Evolutionary conservation across 2,113 vertebrate genomes (phyloP).

Genomic region (Oryzias celebensis): DNA sequence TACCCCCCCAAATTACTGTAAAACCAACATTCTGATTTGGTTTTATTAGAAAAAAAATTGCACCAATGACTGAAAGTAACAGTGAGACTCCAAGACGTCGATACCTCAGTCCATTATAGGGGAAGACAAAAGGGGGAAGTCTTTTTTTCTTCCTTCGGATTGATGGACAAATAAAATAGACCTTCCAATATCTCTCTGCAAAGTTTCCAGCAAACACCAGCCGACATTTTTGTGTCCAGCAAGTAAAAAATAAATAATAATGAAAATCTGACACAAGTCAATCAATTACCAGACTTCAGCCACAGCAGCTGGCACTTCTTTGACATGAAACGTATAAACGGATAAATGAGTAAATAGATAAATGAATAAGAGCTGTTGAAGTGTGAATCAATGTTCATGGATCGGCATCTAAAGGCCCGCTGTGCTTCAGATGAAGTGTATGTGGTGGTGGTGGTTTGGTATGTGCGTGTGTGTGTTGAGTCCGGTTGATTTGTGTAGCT

Average conservation of each 20-base stretch:
- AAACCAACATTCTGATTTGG: neutral
- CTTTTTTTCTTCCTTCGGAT: neutral
- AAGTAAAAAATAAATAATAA: conserved; percentile 11
- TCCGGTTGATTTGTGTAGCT: conserved; percentile 10
- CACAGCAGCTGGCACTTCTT: conserved; percentile 35
- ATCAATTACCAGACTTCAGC: conserved; percentile 33
- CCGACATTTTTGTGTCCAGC: conserved; percentile 22
- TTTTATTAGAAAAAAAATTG: conserved; percentile 29
- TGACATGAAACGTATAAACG: conserved; percentile 56
- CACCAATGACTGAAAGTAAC: conserved; percentile 10
- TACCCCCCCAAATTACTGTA: conserved; percentile 13
- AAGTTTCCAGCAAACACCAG: conserved; percentile 10
- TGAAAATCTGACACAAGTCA: conserved; percentile 15
- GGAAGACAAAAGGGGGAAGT: neutral
- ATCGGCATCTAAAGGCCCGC: conserved; percentile 57
- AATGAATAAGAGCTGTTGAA: conserved; percentile 68
- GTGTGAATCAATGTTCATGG: conserved; percentile 73
- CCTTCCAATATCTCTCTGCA: neutral
- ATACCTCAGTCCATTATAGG: conserved; percentile 24
- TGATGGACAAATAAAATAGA: conserved; percentile 25
- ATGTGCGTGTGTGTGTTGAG: conserved; percentile 15
- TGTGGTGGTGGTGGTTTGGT: conserved; percentile 25
- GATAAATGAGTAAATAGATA: conserved; percentile 73
- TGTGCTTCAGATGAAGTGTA: conserved; percentile 56
- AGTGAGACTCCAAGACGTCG: conserved; percentile 23